phyloP scores from a whole-genome alignment of 2,888 invertebrate genomes.

The Drosophila acutilabella region DNA sequence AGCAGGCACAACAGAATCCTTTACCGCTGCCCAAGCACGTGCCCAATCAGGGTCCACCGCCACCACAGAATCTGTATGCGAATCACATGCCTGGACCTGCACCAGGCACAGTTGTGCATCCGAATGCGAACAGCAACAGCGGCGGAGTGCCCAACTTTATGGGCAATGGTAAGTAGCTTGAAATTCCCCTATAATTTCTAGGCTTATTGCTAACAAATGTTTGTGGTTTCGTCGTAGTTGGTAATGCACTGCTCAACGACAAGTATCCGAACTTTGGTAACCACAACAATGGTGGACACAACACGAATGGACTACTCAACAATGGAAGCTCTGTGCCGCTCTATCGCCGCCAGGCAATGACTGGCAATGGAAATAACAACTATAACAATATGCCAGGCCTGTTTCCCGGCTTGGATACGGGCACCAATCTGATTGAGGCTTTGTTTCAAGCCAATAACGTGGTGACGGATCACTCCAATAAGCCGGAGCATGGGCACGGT shows the following conservation, averaged over 20 bases:
- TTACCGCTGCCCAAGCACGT: constrained; percentile 49
- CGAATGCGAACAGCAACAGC: constrained; percentile 30
- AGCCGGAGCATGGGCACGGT: constrained; percentile 69
- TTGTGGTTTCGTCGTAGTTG: neutral
- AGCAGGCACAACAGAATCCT: constrained; percentile 40
- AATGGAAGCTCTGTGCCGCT: constrained; percentile 85
- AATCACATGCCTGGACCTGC: constrained; percentile 56
- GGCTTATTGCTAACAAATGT: neutral
- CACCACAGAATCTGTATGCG: constrained; percentile 47
- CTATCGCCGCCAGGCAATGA: constrained; percentile 85
- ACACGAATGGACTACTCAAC: constrained; percentile 64
- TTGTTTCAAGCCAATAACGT: constrained; percentile 79
- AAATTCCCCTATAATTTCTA: neutral
- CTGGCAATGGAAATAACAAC: constrained; percentile 76
- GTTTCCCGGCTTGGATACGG: constrained; percentile 70
- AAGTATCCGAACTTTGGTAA: constrained; percentile 61
- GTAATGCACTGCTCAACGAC: constrained; percentile 61
- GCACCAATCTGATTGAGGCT: constrained; percentile 82
- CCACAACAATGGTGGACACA: constrained; percentile 58
- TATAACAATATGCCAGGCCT: constrained; percentile 68
- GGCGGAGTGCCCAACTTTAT: constrained; percentile 60
- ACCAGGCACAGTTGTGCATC: constrained; percentile 34
- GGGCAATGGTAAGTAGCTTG: constrained; percentile 67
- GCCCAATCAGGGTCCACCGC: constrained; percentile 42
- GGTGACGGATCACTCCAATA: constrained; percentile 59